Base-by-base conservation (phyloP, 2,113 vertebrate genomes). In the Ceyx melanurus region DNA sequence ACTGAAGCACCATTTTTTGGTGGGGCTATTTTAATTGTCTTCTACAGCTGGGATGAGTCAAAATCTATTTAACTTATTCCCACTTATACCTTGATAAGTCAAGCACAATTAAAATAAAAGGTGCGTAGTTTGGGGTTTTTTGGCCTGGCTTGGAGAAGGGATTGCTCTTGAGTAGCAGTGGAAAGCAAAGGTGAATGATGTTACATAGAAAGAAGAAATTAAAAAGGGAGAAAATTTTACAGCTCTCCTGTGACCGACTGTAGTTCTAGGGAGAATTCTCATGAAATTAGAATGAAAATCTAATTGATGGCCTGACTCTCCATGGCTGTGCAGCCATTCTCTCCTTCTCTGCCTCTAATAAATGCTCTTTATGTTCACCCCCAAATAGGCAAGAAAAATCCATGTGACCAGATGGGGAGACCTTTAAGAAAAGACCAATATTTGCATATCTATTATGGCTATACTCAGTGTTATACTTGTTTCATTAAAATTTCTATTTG, bases 341-440 rank as follows among this genome's bases (percentile, higher is more conserved):
- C 79, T 89, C 82, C 62, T 79, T 78, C 75, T 89, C 67, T 76
- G 45, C 72, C 92, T 97, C 96, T 95, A 91, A 97, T 89, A 96
- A 96, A 97, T 73, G 90, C 89, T 95, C 83, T 75, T 65, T 93
- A 88, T 82, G 13, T 95, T 84, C 70, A 33, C 86, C 95, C 92
- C 85, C 91, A 94, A 88, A 54, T 28, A 92, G 25, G 89, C 94
- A 96, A 76, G 91, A 92, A 92, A 97, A 95, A 97, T 95, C 94
- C 93, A 94, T 97, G 97, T 97, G 97, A 97, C 92, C 95, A 97
- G 97, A 97, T 92, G 77, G 89, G 89, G 97, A 98, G 98, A 98
- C 98, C 98, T 98, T 98, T 98, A 98, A 97, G 97, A 97, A 98
- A 98, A 98, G 98, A 98, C 97, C 98, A 98, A 97, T 98, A 98